These are phyloP conservation scores for Sesia apiformis DNA, from an alignment of 2,888 invertebrate species.

Conservation along the genomic window DNA sequence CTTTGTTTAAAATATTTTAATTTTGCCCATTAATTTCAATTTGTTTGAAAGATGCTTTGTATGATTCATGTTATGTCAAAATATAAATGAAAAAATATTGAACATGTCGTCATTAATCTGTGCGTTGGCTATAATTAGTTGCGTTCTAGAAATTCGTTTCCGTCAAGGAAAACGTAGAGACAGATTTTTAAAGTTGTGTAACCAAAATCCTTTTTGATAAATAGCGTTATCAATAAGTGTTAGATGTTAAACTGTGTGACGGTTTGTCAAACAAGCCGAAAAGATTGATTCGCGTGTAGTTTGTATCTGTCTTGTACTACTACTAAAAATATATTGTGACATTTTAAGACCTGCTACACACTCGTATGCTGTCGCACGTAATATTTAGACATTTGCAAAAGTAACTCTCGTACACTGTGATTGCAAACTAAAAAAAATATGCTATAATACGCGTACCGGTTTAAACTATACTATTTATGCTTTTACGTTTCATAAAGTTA, in stretches of 20 bases:
- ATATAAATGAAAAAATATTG: slow-evolving; percentile 7
- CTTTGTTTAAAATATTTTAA: neutral
- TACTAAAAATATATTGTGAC: neutral
- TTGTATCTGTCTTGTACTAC: slow-evolving; percentile 15
- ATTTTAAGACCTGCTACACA: too few species aligned
- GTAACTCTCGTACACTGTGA: too few species aligned
- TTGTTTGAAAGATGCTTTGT: slow-evolving; percentile 1
- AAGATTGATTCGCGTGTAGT: slow-evolving; percentile 32
- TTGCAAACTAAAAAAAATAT: too few species aligned
- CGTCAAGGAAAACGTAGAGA: slow-evolving; percentile 2
- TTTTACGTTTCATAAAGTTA: too few species aligned
- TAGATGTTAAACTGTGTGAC: slow-evolving; percentile 10
- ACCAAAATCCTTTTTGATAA: slow-evolving; percentile 10
- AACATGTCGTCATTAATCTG: slow-evolving; percentile 6
- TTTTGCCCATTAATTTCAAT: neutral
- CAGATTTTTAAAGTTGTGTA: slow-evolving; percentile 1
- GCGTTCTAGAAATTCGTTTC: slow-evolving; percentile 17
- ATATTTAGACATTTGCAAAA: too few species aligned
- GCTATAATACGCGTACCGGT: too few species aligned
- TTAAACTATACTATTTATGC: too few species aligned
- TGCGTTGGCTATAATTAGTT: slow-evolving; percentile 6
- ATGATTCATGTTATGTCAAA: slow-evolving; percentile 1
- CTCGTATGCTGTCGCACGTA: too few species aligned
- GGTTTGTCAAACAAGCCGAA: slow-evolving; percentile 31
- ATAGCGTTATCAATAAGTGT: slow-evolving; percentile 8